Percentiles rank a stretch among this genome's conserved stretches.
These are phyloP conservation scores for Fabriciana adippe DNA, from an alignment of 2,888 invertebrate genomes.

Conservation along the genomic window DNA sequence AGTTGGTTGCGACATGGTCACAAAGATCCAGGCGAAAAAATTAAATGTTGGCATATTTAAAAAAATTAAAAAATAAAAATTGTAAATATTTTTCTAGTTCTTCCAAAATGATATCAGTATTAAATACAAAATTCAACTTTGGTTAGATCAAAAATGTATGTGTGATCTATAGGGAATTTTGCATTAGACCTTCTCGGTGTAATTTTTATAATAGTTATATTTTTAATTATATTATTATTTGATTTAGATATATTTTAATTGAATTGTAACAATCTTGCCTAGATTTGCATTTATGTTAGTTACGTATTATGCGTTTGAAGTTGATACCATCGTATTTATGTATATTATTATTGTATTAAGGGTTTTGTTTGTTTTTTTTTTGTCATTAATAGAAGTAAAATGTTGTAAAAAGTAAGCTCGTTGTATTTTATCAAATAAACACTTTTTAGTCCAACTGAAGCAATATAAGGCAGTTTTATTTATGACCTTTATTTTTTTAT, in stretches of 20 bases:
- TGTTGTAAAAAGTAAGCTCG: constrained; percentile 83
- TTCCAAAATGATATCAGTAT: constrained; percentile 82
- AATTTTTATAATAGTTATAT: constrained; percentile 62
- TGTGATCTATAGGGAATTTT: constrained; percentile 78
- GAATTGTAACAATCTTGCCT: constrained; percentile 78
- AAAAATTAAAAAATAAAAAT: constrained; percentile 55
- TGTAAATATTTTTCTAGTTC: constrained; percentile 82
- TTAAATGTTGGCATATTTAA: constrained; percentile 69
- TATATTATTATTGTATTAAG: constrained; percentile 80
- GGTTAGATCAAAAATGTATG: constrained; percentile 81
- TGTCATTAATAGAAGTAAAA: constrained; percentile 82
- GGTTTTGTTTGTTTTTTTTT: constrained; percentile 80
- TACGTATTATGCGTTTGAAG: constrained; percentile 76
- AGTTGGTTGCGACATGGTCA: constrained; percentile 80
- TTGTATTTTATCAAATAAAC: constrained; percentile 83
- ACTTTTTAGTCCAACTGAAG: constrained; percentile 83
- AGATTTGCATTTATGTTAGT: constrained; percentile 81
- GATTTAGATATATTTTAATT: constrained; percentile 67
- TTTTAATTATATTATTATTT: constrained; percentile 50
- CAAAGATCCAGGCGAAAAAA: constrained; percentile 74
- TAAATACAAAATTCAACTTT: constrained; percentile 81
- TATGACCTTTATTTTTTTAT: constrained; percentile 28
- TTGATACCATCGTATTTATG: constrained; percentile 81
- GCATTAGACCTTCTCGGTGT: constrained; percentile 73
- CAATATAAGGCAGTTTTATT: constrained; percentile 75